These are phyloP conservation scores for Synanthedon tipuliformis DNA, from an alignment of 2,888 invertebrate genomes.

Conservation along the genomic window DNA sequence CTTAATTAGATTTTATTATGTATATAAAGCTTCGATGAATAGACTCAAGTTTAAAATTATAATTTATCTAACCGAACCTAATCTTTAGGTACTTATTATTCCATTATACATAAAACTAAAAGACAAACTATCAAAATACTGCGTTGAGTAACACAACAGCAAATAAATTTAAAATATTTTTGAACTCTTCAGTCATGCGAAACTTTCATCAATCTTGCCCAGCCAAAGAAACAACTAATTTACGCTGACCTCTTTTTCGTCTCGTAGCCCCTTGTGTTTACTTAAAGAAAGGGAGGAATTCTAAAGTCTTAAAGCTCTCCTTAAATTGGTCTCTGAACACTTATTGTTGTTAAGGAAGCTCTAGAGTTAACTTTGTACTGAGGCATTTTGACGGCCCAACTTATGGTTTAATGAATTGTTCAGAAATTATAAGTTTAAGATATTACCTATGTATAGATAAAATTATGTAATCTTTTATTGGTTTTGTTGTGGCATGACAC, in stretches of 20 bases:
- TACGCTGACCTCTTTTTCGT: constrained; percentile 20
- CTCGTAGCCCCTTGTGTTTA: constrained; percentile 10
- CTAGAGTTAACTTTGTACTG: constrained; percentile 16
- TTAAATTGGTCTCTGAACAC: constrained; percentile 2
- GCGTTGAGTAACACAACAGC: not conserved
- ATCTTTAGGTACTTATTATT: no score
- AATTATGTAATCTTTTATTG: not conserved
- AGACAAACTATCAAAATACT: not conserved
- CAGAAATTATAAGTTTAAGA: constrained; percentile 8
- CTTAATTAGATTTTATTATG: no score
- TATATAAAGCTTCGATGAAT: no score
- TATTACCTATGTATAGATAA: not conserved
- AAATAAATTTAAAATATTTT: constrained; percentile 7
- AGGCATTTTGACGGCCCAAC: constrained; percentile 15
- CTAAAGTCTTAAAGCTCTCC: not conserved
- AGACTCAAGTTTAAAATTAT: no score
- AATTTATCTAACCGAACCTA: no score
- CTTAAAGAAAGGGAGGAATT: constrained; percentile 21
- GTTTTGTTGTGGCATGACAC: not conserved
- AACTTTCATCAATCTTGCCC: constrained; percentile 30
- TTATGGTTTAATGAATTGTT: constrained; percentile 17
- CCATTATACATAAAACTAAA: not conserved
- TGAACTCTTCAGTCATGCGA: constrained; percentile 16
- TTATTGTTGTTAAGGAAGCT: constrained; percentile 8
- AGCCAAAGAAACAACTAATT: constrained; percentile 28